These are phyloP conservation scores for Ametastegia equiseti DNA, from an alignment of 2,888 invertebrate species.

Conservation along the genomic window DNA sequence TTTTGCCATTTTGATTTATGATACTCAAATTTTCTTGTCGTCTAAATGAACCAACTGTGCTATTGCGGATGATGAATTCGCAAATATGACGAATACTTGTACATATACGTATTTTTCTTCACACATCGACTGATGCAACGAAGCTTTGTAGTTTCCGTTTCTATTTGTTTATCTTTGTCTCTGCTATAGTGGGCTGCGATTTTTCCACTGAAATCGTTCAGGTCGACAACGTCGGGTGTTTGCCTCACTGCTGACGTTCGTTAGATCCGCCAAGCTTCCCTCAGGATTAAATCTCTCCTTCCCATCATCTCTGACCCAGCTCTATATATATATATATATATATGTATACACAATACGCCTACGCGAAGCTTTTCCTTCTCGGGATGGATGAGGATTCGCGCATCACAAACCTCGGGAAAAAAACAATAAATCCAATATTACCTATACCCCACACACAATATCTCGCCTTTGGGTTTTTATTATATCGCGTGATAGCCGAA, in stretches of 20 bases:
- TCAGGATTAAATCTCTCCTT: constrained; percentile 46
- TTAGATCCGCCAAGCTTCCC: constrained; percentile 55
- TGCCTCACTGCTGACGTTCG: constrained; percentile 50
- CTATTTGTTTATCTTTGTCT: constrained; percentile 53
- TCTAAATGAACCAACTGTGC: neutral
- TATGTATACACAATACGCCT: neutral
- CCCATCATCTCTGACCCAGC: neutral
- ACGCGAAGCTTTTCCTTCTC: too few species aligned
- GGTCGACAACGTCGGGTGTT: constrained; percentile 41
- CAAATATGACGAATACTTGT: neutral
- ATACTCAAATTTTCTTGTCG: neutral
- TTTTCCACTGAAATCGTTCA: constrained; percentile 50
- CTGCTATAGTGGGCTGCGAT: constrained; percentile 47
- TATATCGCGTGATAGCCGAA: neutral
- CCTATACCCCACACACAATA: constrained; percentile 35
- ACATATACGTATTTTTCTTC: neutral
- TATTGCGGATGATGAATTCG: too few species aligned
- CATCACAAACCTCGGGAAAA: constrained; percentile 34
- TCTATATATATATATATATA: neutral
- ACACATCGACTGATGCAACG: neutral
- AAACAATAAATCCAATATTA: constrained; percentile 57
- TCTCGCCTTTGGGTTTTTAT: constrained; percentile 20
- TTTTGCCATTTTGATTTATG: neutral
- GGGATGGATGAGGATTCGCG: too few species aligned
- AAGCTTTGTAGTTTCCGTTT: constrained; percentile 26